Percentiles rank a stretch among this genome's conserved stretches.
Conservation (phyloP, 2,888 invertebrate genomes). For the Omphaloscelis lunosa region DNA sequence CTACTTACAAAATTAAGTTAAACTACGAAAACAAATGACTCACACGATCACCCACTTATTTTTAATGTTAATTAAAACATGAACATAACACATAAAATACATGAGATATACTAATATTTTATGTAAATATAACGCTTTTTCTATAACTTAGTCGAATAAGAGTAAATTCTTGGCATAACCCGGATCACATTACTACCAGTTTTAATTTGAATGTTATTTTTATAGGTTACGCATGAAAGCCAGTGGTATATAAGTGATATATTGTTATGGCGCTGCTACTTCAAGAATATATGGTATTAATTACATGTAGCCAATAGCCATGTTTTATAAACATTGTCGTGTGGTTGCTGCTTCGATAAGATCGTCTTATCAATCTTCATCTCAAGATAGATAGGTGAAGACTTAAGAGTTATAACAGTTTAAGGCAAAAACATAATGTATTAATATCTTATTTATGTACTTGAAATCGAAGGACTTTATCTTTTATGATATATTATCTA, state of each 20-base stretch:
- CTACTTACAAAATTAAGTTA: not conserved
- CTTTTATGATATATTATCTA: no score
- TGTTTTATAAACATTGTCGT: conserved; percentile 13
- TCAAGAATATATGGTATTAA: conserved; percentile 36
- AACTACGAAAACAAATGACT: conserved; percentile 21
- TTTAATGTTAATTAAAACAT: conserved; percentile 50
- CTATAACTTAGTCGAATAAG: conserved; percentile 52
- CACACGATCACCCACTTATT: conserved; percentile 17
- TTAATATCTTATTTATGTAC: not conserved
- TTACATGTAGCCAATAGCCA: conserved; percentile 24
- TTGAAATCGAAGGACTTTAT: not conserved
- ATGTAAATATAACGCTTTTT: conserved; percentile 61
- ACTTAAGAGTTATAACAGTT: no score
- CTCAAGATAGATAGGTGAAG: not conserved
- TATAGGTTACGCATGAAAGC: conserved; percentile 45
- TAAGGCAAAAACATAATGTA: not conserved
- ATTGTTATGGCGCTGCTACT: conserved; percentile 56
- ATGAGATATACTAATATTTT: conserved; percentile 52
- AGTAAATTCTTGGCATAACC: conserved; percentile 64
- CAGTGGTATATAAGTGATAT: conserved; percentile 45
- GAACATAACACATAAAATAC: conserved; percentile 42
- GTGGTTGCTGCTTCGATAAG: conserved; percentile 4
- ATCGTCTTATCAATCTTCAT: conserved; percentile 18
- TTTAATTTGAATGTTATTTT: conserved; percentile 60
- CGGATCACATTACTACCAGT: conserved; percentile 64